Conservation (phyloP, 2,888 invertebrate species). For the Leucozona laternaria region DNA sequence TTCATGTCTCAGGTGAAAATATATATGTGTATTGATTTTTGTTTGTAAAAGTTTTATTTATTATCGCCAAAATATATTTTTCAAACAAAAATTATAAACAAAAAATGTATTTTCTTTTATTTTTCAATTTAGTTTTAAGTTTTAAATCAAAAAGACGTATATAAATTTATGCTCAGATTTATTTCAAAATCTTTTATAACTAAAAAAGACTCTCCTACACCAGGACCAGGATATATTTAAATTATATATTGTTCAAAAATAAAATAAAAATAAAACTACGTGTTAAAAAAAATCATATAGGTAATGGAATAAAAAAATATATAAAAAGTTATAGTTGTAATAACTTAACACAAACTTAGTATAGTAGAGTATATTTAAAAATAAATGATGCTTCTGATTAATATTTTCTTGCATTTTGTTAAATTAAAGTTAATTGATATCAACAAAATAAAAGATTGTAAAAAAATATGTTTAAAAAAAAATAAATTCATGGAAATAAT, state of each 20-base stretch:
- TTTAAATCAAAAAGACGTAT: constrained; percentile 70
- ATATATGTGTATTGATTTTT: constrained; percentile 52
- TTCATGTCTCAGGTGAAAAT: constrained; percentile 63
- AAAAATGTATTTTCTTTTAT: background rate
- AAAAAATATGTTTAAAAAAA: constrained; percentile 21
- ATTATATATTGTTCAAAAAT: background rate
- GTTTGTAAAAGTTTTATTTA: constrained; percentile 43
- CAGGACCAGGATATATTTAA: constrained; percentile 57
- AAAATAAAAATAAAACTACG: constrained; percentile 18
- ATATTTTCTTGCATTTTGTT: constrained; percentile 70
- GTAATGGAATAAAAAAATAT: constrained; percentile 2
- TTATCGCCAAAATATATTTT: constrained; percentile 26
- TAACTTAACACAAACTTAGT: constrained; percentile 56
- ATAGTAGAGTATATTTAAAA: constrained; percentile 39
- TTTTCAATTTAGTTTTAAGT: background rate
- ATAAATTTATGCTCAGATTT: constrained; percentile 58
- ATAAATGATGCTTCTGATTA: constrained; percentile 74
- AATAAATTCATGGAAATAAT: constrained; percentile 60
- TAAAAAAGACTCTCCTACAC: constrained; percentile 34
- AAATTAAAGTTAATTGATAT: constrained; percentile 54
- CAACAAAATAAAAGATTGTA: constrained; percentile 22
- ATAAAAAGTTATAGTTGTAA: background rate
- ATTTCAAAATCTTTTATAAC: constrained; percentile 31
- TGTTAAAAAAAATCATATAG: constrained; percentile 47
- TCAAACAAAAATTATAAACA: constrained; percentile 18